Evolutionary conservation across 35 echinoderm and acorn worm species (phyloP).

Genomic region (Ptychodera flava): DNA sequence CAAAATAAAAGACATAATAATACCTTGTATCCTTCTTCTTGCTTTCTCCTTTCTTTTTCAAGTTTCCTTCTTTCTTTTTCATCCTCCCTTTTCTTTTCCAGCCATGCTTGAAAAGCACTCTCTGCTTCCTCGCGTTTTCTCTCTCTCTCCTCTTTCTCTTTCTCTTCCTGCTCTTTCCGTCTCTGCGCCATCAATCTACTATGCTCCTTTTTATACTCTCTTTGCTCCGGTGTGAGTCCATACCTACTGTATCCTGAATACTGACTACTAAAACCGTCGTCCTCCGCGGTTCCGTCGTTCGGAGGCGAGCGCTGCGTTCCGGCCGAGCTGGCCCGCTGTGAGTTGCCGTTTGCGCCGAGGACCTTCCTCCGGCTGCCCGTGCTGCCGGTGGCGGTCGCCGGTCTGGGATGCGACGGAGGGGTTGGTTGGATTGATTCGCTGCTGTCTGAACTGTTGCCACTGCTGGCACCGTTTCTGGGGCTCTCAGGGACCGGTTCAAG

Average conservation of each 20-base stretch:
- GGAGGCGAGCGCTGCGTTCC: constrained; percentile 14
- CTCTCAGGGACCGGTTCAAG: not conserved
- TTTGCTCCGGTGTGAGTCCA: constrained; percentile 84
- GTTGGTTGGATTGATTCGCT: constrained; percentile 17
- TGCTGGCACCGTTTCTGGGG: not conserved
- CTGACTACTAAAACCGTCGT: not conserved
- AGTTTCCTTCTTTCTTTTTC: constrained; percentile 29
- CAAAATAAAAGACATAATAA: too few species aligned
- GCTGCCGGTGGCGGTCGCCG: constrained; percentile 51
- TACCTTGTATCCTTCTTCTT: constrained; percentile 32
- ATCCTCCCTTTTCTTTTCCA: constrained; percentile 63
- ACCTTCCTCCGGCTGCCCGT: constrained; percentile 15
- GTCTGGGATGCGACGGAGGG: constrained; percentile 43
- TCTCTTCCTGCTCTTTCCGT: constrained; percentile 43
- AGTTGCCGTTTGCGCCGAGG: not conserved
- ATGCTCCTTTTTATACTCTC: constrained; percentile 50
- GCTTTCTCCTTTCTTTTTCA: constrained; percentile 50
- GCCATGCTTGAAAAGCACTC: constrained; percentile 68
- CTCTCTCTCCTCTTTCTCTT: constrained; percentile 50
- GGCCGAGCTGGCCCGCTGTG: constrained; percentile 61
- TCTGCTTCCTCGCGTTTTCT: constrained; percentile 57
- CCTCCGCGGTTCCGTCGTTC: not conserved
- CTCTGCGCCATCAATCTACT: constrained; percentile 37
- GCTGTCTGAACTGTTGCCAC: not conserved
- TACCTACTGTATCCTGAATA: constrained; percentile 38